These are phyloP conservation scores for Aurelia sp. DNA, from an alignment of 30 jellyfish, hydroid and myxozoan genomes.

Conservation along the genomic window DNA sequence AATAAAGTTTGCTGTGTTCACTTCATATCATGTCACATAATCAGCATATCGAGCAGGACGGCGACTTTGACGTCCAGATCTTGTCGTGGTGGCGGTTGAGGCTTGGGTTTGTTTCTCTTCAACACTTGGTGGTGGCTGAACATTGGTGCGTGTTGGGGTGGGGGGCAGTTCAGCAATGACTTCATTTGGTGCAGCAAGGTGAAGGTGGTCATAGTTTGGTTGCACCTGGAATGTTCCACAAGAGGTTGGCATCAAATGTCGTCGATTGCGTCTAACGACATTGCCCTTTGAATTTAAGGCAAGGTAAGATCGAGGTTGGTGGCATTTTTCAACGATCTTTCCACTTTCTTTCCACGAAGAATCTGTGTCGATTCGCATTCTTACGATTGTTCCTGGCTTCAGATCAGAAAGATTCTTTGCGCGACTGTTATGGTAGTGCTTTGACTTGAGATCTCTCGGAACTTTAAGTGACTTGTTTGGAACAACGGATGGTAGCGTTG, in stretches of 20 bases:
- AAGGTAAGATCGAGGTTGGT: conserved; percentile 55
- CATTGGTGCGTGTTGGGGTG: conserved; percentile 18
- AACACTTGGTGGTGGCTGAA: conserved; percentile 24
- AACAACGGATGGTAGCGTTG: conserved; percentile 48
- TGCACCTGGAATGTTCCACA: no score
- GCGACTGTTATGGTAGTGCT: conserved; percentile 39
- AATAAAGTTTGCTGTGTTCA: background rate
- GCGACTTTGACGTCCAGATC: conserved; percentile 68
- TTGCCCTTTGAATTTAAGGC: conserved; percentile 57
- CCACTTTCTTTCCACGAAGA: conserved; percentile 60
- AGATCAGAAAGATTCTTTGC: conserved; percentile 53
- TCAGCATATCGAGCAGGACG: conserved; percentile 41
- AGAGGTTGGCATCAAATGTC: conserved; percentile 44
- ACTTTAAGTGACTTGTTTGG: conserved; percentile 30
- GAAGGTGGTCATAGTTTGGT: no score
- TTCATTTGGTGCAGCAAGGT: conserved; percentile 35
- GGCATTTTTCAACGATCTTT: conserved; percentile 35
- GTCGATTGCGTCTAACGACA: conserved; percentile 51
- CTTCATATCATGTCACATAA: conserved; percentile 7
- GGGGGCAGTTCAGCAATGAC: conserved; percentile 30
- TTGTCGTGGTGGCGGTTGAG: conserved; percentile 27
- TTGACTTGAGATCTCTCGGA: conserved; percentile 49
- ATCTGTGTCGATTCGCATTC: conserved; percentile 49
- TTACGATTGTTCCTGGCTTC: conserved; percentile 33
- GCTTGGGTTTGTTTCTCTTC: conserved; percentile 29